Evolutionary conservation across 2,113 vertebrate genomes (phyloP), one percentile per base, ranked within the genome.

Genomic region (Brachyistius frenatus): DNA sequence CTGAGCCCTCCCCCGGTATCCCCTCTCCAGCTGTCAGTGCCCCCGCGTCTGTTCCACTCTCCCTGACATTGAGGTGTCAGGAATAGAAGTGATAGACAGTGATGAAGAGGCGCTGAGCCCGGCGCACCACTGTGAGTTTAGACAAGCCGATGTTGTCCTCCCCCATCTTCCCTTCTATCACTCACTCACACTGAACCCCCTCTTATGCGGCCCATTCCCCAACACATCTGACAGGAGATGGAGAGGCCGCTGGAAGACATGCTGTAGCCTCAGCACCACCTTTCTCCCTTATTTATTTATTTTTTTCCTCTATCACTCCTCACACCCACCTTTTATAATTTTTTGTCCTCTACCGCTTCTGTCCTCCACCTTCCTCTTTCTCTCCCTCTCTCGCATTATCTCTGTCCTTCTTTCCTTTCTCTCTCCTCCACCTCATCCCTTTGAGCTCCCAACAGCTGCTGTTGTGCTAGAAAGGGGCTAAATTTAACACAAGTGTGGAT

Each of bases 401-500:
- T 70, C 73, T 80, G 56, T 58, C 41, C 49, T 70, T 63, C 36
- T 61, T 80, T 54, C 23, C 54, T 57, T 53, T 56, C 39, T 44
- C 69, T 33, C 53, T 30, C 61, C 31, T 53, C 77, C 62, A 79
- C 81, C 76, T 77, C 49, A 6, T 86, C 78, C 85, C 57, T 80
- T 72, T 64, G 33, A 23, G 23, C 23, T 23, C 23, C 23, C 23
- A 23, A 81, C 93, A 94, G 92, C 92, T 94, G 93, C 72, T 82
- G 81, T 82, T 88, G 78, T 87, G 85, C 84, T 60, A 88, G 76
- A 70, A 80, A 77, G 56, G 71, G 78, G 76, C 77, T 89, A 89
- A 90, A 89, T 89, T 88, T 89, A 89, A 91, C 89, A 87, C 76
- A 86, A 90, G 88, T 85, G 78, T 80, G 88, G 76, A 86, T 83